Evolutionary conservation across 2,113 vertebrate species (phyloP), one percentile per base, ranked within the genome.

Genomic region (Fregata magnificens): DNA sequence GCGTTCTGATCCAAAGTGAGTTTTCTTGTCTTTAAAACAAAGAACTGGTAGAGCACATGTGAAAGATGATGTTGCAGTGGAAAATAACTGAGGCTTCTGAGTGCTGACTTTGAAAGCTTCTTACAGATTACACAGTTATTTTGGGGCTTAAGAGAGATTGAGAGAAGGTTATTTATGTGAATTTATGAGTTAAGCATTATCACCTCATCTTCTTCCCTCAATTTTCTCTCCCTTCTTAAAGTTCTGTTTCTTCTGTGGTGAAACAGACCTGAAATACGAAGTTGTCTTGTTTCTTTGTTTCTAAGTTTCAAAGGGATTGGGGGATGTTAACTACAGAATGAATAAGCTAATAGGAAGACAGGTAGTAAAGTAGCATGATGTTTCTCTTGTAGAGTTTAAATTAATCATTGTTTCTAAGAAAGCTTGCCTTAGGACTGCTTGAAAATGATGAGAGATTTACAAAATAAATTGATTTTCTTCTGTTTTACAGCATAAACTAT

Each of bases 81-180:
- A 95, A 97, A 97, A 93, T 97, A 95, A 95, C 88, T 65, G 88
- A 95, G 93, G 47, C 92, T 95, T 93, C 74, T 66, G 81, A 95
- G 88, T 92, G 66, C 70, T 83, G 94, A 91, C 65, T 97, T 95
- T 49, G 55, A 95, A 94, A 98, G 93, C 95, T 95, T 82, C 93
- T 97, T 95, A 96, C 66, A 94, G 96, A 96, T 97, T 95, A 95
- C 73, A 67, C 42, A 93, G 92, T 95, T 94, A 95, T 94, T 92
- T 95, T 80, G 45, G 71, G 83, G 34, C 1, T 90, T 94, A 84
- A 90, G 82, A 70, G 66, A 86, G 85, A 74, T 72, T 85, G 89
- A 80, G 84, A 93, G 76, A 73, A 94, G 90, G 36, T 93, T 95
- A 95, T 95, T 94, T 84, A 26, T 81, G 82, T 95, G 10, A 90